phyloP scores from a whole-genome alignment of 2,113 vertebrate genomes.

The Bujurquina vittata region DNA sequence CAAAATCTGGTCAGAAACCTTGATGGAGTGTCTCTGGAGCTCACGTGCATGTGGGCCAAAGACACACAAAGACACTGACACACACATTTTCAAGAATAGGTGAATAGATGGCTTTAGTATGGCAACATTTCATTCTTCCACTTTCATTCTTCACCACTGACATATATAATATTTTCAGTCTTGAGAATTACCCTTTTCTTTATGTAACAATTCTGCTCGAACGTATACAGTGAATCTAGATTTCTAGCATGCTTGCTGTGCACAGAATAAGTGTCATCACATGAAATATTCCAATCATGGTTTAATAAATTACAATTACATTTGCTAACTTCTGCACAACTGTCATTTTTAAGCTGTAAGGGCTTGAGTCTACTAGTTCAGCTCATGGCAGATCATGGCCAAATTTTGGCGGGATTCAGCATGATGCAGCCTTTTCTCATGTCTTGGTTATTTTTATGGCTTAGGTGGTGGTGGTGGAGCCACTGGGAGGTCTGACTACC shows the following conservation, averaged over 20 bases:
- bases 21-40: conserved; percentile 18
- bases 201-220: neutral
- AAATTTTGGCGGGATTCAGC: conserved; percentile 31
- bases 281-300: neutral
- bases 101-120: conserved; percentile 13
- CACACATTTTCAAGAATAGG: conserved; percentile 10
- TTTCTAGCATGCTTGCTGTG: neutral
- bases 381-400: conserved; percentile 33
- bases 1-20: conserved; percentile 78
- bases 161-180: conserved; percentile 12
- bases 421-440: conserved; percentile 46
- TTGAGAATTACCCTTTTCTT: conserved; percentile 15
- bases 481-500: conserved; percentile 49
- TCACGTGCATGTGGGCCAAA: neutral
- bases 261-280: neutral
- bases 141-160: conserved; percentile 1
- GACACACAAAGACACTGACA: neutral
- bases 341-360: conserved; percentile 37
- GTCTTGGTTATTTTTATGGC: conserved; percentile 59
- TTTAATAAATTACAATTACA: neutral
- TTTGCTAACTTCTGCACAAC: conserved; percentile 23
- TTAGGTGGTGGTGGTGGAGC: conserved; percentile 40
- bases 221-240: neutral
- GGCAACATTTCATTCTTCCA: conserved; percentile 12
- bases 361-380: conserved; percentile 34